Base-by-base conservation (phyloP, 2,888 invertebrate genomes). In the Dexiosoma caninum region DNA sequence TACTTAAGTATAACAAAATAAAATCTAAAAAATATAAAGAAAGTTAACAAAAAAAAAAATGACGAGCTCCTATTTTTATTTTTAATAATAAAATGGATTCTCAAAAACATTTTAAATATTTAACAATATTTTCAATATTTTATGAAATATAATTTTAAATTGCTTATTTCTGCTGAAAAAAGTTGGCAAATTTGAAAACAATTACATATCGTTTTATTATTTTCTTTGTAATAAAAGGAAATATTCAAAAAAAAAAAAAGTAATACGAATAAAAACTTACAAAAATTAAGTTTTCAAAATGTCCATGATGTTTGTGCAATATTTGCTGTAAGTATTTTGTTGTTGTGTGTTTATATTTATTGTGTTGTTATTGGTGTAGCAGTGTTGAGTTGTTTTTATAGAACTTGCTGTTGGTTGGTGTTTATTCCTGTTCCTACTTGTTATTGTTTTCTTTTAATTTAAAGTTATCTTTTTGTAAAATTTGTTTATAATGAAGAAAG, bases 321-420 rank as follows among this genome's bases (percentile, higher is more conserved):
- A 55, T 49, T 66, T 75, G 57, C 49, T 66, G 60, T 51, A 21
- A 1, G 40, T 59, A 35, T 19, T 60, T 46, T 16, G 12, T 49
- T 75, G 40, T 57, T 69, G 78, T 78, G 72, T 78, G 72, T n/a
- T n/a, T n/a, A n/a, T n/a, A 23, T 12, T 40, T 67, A 27, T 57
- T 8, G 12, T 46, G 30, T 44, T 16, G 32, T 62, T 62, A n/a
- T 51, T 51, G 7, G 46, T 55, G 21, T 66, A 60, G 60, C 74
- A 67, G 60, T 74, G 46, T 72, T 78, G 62, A 77, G 66, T 78
- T n/a, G n/a, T n/a, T 78, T 49, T 55, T 55, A n/a, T 69, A 44
- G 14, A 23, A 53, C 27, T 27, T 27, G 27, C 6, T 27, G 27
- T 27, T 27, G 27, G 27, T 27, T 27, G 27, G n/a, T 44, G 2